Percentiles rank a stretch among this genome's conserved stretches.
phyloP scores from a whole-genome alignment of 2,113 vertebrate genomes.

The Dryoscopus gambensis region DNA sequence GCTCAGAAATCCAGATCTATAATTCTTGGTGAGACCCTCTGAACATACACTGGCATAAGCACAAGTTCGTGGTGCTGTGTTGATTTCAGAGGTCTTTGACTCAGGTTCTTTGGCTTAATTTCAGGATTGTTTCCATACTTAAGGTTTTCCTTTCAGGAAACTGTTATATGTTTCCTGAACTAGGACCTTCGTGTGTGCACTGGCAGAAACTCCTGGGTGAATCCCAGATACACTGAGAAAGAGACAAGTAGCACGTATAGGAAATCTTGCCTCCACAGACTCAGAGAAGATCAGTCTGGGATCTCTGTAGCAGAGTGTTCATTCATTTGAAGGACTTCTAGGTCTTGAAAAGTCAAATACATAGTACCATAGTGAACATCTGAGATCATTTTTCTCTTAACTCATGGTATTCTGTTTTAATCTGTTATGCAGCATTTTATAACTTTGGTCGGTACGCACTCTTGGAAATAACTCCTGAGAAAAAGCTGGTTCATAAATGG shows the following conservation, averaged over 20 bases:
- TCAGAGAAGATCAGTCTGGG: not conserved
- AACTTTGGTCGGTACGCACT: not conserved
- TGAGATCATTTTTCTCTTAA: not conserved
- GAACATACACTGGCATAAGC: not conserved
- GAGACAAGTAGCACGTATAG: accelerated
- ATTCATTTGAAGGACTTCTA: not conserved
- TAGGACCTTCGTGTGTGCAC: not conserved
- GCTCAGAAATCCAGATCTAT: not conserved
- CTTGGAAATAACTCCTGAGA: not conserved
- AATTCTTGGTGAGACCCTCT: not conserved
- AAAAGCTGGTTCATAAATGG: not conserved
- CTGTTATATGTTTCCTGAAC: not conserved
- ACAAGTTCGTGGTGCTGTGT: accelerated
- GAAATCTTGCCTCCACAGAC: not conserved
- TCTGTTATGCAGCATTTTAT: not conserved
- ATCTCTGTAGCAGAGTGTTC: not conserved
- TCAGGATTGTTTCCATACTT: not conserved
- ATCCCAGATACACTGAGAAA: not conserved
- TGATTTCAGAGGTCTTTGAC: not conserved
- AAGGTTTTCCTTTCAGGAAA: not conserved
- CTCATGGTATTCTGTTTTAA: not conserved
- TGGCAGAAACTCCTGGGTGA: not conserved
- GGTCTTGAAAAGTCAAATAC: not conserved
- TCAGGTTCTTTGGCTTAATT: not conserved
- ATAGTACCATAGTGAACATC: not conserved